A percentile compares a stretch with the other conserved stretches of the same genome.
Evolutionary conservation across 2,797 vertebrate genomes (phyloP).

Genomic region (Pipistrellus pipistrellus): DNA sequence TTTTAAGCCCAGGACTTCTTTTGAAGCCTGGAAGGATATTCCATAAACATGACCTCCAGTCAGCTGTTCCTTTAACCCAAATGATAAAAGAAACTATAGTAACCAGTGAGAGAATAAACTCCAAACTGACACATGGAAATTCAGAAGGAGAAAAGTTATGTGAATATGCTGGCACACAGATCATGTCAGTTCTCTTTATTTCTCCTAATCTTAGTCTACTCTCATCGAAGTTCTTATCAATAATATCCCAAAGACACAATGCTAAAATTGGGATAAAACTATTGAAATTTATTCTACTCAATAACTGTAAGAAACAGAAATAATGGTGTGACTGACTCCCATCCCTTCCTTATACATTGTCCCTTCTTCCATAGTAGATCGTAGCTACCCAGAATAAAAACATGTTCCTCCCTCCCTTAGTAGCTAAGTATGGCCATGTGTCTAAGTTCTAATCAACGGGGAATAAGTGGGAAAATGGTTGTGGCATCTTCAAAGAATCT

Average conservation of each 20-base stretch:
- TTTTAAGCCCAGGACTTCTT: background rate
- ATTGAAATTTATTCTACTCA: background rate
- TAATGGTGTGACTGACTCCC: background rate
- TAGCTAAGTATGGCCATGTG: background rate
- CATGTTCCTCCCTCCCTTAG: background rate
- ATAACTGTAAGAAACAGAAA: background rate
- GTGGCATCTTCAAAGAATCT: slow-evolving; percentile 4
- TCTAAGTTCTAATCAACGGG: background rate
- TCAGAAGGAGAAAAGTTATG: background rate
- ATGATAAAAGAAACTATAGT: slow-evolving; percentile 21
- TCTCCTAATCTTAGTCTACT: background rate
- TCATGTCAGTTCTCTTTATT: background rate
- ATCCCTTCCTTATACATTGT: background rate
- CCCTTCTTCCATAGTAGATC: background rate
- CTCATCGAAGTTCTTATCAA: slow-evolving; percentile 20
- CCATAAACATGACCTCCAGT: background rate
- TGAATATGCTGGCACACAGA: background rate
- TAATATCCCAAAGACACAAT: slow-evolving; percentile 4
- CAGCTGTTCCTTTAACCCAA: background rate
- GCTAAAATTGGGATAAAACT: slow-evolving; percentile 34
- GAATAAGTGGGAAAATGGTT: background rate
- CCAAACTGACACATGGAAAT: background rate
- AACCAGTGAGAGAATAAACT: slow-evolving; percentile 35
- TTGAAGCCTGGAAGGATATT: slow-evolving; percentile 34
- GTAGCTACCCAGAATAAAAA: background rate